These are phyloP conservation scores for Scomber colias DNA, from an alignment of 2,113 vertebrate genomes.

Conservation along the genomic window DNA sequence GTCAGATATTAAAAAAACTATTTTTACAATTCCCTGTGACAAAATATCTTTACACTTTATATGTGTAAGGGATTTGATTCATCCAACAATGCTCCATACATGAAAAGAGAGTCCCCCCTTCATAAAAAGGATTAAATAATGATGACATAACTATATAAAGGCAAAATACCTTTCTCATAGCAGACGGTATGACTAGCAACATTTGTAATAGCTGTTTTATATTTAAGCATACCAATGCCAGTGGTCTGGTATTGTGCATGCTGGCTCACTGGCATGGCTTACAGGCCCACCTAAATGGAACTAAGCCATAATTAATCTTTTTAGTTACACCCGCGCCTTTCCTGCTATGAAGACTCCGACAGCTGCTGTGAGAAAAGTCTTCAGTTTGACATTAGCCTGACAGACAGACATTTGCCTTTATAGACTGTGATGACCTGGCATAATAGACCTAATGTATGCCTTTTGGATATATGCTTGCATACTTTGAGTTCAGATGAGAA, in stretches of 20 bases:
- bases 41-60: background rate
- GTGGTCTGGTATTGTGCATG: background rate
- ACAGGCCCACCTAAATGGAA: conserved; percentile 19
- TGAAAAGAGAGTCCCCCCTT: background rate
- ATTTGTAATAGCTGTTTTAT: conserved; percentile 16
- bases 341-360: background rate
- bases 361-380: background rate
- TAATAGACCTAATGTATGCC: too few relatives aligned
- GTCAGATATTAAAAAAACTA: background rate
- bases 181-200: conserved; percentile 5
- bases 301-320: conserved; percentile 6
- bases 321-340: conserved; percentile 14
- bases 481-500: background rate
- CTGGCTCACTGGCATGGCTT: conserved; percentile 2
- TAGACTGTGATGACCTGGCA: background rate
- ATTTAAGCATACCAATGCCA: conserved; percentile 20
- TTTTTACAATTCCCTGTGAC: too few relatives aligned
- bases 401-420: background rate
- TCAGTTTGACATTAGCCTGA: background rate
- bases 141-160: conserved; percentile 3
- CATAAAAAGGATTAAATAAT: background rate
- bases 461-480: too few relatives aligned
- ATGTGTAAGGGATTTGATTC: background rate
- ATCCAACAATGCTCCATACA: too few relatives aligned
- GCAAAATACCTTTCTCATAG: background rate